Evolutionary conservation across 2,113 vertebrate genomes (phyloP), one percentile per base, ranked within the genome.

Genomic region (Lamprotornis superbus): DNA sequence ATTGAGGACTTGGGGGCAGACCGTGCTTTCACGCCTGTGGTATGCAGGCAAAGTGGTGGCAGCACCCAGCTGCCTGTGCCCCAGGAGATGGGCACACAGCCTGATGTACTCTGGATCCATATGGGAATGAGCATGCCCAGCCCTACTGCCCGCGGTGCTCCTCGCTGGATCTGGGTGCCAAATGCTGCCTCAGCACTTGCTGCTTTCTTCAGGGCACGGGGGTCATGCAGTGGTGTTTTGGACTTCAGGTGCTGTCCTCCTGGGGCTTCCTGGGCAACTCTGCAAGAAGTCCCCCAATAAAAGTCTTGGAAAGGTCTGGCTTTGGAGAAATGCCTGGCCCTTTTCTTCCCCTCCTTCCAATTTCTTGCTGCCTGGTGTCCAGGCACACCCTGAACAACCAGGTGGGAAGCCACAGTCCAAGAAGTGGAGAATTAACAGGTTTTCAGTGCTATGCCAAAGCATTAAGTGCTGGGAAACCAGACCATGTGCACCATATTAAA

Each of bases 1-100:
- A 46, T 39, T 61, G 57, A 82, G 46, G 59, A 85, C 77, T 49
- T 91, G 12, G 81, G 42, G 28, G 30, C 33, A 85, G 57, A 65
- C 20, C 0, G 0, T 30, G 53, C 31, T 86, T n/a, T 83, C 53
- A 56, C 0, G 0, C 9, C 5, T n/a, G 23, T 4, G 4, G 20
- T 31, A 31, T 52, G 31, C 30, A 75, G 60, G 60, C 52, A 78
- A 39, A 82, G 74, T 0, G 0, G 24, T 7, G 56, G 42, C 44
- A 49, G 53, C 50, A 44, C 20, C 10, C n/a, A 39, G 63, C 68
- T 93, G 47, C 35, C 55, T 59, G 33, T 39, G 24, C 20, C 44
- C 30, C 9, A 52, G 70, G 39, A 78, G 24, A 44, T 13, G 40
- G 56, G 22, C 3, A 4, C 65, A 31, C 31, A 71, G 42, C 24